A percentile compares a stretch with the other conserved stretches of the same genome.
Evolutionary conservation across 2,888 invertebrate species (phyloP).

Genomic region (Ophion costatus): DNA sequence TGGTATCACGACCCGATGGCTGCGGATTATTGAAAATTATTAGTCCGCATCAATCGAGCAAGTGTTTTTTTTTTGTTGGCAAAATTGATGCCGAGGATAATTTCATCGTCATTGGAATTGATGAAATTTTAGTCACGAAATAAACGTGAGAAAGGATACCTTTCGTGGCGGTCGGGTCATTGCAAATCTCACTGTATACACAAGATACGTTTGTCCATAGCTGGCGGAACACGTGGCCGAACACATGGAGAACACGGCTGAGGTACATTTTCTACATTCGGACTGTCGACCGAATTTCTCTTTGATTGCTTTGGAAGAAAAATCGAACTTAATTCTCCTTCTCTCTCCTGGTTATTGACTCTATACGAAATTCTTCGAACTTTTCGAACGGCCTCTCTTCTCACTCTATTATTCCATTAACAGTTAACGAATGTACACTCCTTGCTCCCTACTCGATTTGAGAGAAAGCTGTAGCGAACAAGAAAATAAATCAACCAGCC

Average conservation of each 20-base stretch:
- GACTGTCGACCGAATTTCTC: constrained; percentile 23
- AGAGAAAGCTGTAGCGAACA: not conserved
- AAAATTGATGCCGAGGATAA: no score
- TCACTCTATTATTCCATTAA: constrained; percentile 3
- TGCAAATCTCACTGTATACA: constrained; percentile 77
- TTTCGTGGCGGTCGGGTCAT: constrained; percentile 74
- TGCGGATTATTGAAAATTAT: constrained; percentile 29
- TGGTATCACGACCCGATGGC: constrained; percentile 75
- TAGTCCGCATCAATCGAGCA: not conserved
- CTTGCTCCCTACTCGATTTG: not conserved
- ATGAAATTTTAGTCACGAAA: not conserved
- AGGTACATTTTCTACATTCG: constrained; percentile 74
- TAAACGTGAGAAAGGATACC: not conserved
- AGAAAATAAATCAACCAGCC: not conserved
- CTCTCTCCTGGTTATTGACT: constrained; percentile 8
- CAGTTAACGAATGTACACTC: not conserved
- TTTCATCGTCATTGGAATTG: not conserved
- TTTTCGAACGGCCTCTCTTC: not conserved
- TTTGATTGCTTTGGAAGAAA: constrained; percentile 14
- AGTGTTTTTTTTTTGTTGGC: not conserved
- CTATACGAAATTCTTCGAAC: not conserved
- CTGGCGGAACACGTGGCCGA: constrained; percentile 81
- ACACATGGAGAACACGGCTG: constrained; percentile 80
- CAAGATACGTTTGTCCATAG: constrained; percentile 78
- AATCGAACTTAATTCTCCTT: constrained; percentile 7